Evolutionary conservation across 2,113 vertebrate species (phyloP).

Genomic region (Tragelaphus buxtoni): DNA sequence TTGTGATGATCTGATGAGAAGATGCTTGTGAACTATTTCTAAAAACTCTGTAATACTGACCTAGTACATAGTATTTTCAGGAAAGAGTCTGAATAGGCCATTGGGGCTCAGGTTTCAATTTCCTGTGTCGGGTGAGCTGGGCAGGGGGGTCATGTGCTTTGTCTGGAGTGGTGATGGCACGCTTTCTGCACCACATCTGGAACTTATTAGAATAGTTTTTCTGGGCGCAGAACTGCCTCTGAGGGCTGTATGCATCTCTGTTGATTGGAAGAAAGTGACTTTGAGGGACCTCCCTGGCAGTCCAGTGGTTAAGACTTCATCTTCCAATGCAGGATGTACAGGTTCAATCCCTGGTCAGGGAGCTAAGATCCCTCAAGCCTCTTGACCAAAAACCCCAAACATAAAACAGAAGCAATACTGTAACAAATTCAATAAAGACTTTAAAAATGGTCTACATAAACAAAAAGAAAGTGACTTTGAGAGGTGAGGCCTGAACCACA

Average conservation of each 20-base stretch:
- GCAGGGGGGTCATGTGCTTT: background rate
- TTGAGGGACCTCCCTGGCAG: background rate
- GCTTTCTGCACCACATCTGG: background rate
- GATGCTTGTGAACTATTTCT: background rate
- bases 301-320: background rate
- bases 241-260: background rate
- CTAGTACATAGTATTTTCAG: background rate
- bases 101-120: background rate
- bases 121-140: background rate
- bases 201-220: background rate
- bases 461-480: background rate
- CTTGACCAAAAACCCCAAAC: background rate
- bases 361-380: background rate
- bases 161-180: background rate
- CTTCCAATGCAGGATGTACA: background rate
- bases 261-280: background rate
- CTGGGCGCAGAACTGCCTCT: background rate
- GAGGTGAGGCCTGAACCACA: background rate
- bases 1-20: background rate
- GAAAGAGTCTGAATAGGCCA: background rate
- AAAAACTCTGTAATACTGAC: background rate
- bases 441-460: background rate
- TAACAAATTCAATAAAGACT: background rate
- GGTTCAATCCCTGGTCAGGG: background rate
- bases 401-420: background rate